Evolutionary conservation across 53 echinoderm and acorn worm species (phyloP).

Genomic region (Holothuria scabra): DNA sequence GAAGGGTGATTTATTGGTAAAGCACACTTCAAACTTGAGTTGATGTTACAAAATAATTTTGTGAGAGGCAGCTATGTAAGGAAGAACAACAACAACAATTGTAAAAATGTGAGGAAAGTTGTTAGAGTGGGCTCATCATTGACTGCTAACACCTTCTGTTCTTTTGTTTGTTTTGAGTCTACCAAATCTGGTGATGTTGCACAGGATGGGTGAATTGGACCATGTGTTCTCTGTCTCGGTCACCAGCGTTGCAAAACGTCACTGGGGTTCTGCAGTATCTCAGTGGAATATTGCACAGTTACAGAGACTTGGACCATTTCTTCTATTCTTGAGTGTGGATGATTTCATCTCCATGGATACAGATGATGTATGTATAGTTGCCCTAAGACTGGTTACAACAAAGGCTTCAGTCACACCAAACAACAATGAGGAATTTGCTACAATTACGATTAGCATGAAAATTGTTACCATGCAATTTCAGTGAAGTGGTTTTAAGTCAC

Average conservation of each 20-base stretch:
- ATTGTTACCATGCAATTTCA: too few relatives aligned
- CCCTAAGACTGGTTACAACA: not conserved
- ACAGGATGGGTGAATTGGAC: conserved; percentile 34
- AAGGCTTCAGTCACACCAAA: too few relatives aligned
- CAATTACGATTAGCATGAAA: too few relatives aligned
- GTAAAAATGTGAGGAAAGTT: too few relatives aligned
- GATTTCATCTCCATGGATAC: conserved; percentile 44
- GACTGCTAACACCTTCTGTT: not conserved
- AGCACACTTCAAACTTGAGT: too few relatives aligned
- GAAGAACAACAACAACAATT: too few relatives aligned
- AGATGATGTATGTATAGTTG: conserved; percentile 30
- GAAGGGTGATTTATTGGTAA: too few relatives aligned
- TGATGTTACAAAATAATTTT: too few relatives aligned
- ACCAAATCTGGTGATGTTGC: not conserved
- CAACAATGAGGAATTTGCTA: too few relatives aligned
- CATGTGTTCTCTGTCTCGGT: conserved; percentile 13
- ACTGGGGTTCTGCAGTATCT: conserved; percentile 45
- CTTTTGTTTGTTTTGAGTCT: conserved; percentile 3
- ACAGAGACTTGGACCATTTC: conserved; percentile 50
- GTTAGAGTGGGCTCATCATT: too few relatives aligned
- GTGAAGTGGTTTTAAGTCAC: too few relatives aligned
- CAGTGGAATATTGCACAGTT: conserved; percentile 42
- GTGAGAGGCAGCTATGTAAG: too few relatives aligned
- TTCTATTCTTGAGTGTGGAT: conserved; percentile 38
- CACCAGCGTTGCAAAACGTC: conserved; percentile 32